Evolutionary conservation across 2,797 vertebrate species (phyloP), one percentile per base, ranked within the genome.

Genomic region (Propithecus perrieri): DNA sequence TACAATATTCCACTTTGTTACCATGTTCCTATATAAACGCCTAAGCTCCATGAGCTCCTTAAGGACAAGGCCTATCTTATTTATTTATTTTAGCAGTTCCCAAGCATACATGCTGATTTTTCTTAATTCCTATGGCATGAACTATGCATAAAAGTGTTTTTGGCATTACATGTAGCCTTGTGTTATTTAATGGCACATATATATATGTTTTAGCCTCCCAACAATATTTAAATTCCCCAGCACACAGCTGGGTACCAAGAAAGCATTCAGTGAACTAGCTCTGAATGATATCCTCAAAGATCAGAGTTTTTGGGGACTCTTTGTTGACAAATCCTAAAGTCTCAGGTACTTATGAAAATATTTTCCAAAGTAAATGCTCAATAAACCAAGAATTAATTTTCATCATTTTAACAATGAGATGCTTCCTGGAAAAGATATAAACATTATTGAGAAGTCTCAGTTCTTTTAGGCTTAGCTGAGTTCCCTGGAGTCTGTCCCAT

Each of bases 11-110:
- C 9, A 43, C 41, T 61, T 63, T 92, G 74, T 72, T 95, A 80
- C 57, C 20, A 13, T 83, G 83, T 53, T 95, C 43, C 67, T 22
- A 57, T 65, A 55, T 84, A 69, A 87, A 79, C 33, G 50, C 9
- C n/a, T 43, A 95, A 24, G 61, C 35, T 78, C 28, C 57, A 28
- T 35, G 76, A 97, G 95, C 8, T n/a, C 88, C 96, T 95, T 95
- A 61, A 96, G 93, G 95, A 96, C 76, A 95, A 79, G 71, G 81
- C 9, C 87, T 69, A 7, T 89, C 30, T 57, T 80, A 11, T 38
- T 26, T 38, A 57, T 61, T 67, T 79, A 79, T 35, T 50, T 86
- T 33, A 55, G 22, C 48, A 87, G 41, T 83, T 9, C 9, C 35
- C 33, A 55, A 63, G 61, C 38, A 38, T 14, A 35, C 33, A 65